Base-by-base conservation (phyloP, 2,797 vertebrate genomes). In the Phrynocephalus forsythii region DNA sequence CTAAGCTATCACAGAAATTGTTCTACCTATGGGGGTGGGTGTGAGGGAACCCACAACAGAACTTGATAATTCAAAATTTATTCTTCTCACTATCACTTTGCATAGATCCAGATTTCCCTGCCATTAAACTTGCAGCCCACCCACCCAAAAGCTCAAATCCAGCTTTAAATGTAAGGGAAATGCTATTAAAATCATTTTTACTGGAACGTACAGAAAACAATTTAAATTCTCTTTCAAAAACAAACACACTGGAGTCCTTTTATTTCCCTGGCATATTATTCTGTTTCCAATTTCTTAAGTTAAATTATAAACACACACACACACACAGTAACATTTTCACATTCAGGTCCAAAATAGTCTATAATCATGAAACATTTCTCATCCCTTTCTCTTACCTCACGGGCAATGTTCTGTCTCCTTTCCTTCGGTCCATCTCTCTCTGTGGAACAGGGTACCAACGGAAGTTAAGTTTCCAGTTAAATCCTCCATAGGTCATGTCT, bases 391-490 rank as follows among this genome's bases (percentile, higher is more conserved):
- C 95, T 92, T 95, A 98, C 98, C 98, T 98, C 90, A 99, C 99
- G 1, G 99, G 98, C 84, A 99, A 94, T 0, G 99, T 99, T 94
- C 99, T 97, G 96, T 99, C 99, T 92, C 99, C 99, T 94, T 99
- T 99, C 92, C 98, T 98, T 38, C 99, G 96, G 94, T 99, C 99
- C 99, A 99, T 99, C 96, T 99, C 99, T 94, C 99, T 96, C 96
- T 98, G 99, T 26, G 99, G 99, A 77, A 99, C 99, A 0, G 99
- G 99, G 86, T 99, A 99, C 99, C 98, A 99, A 94, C 98, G 98
- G 91, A 99, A 99, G 94, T 99, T 99, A 30, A 99, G 97, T 92
- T 99, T 99, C 99, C 99, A 99, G 96, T 99, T 99, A 95, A 99
- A 99, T 77, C 99, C 99, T 0, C 99, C 99, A 0, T 99, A 99